Evolutionary conservation across 2,113 vertebrate genomes (phyloP).

Genomic region (Phylloscopus trochiloides): DNA sequence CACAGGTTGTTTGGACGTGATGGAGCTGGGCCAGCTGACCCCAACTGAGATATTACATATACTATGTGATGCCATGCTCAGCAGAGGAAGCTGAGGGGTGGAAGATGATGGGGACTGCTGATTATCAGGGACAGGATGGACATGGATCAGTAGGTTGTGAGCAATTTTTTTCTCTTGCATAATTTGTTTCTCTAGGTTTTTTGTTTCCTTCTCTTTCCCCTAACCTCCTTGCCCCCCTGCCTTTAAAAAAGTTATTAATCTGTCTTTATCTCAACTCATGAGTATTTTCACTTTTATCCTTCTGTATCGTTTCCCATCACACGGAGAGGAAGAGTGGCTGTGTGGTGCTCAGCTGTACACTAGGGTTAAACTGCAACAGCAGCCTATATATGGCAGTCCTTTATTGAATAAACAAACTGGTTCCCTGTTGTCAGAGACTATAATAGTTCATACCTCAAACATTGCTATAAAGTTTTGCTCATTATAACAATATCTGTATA

Average conservation of each 20-base stretch:
- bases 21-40: not conserved
- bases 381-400: not conserved
- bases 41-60: rapidly evolving
- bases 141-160: rapidly evolving
- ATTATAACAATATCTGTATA: not conserved
- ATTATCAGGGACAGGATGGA: not conserved
- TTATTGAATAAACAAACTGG: not conserved
- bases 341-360: not conserved
- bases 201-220: not conserved
- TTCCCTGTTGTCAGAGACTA: not conserved
- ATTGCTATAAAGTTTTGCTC: not conserved
- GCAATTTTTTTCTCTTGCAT: not conserved
- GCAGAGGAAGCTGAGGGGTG: not conserved
- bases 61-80: not conserved
- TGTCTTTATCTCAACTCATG: not conserved
- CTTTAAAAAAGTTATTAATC: not conserved
- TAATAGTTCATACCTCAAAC: not conserved
- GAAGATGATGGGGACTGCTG: rapidly evolving
- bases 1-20: not conserved
- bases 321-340: no score
- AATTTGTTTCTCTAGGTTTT: not conserved
- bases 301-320: not conserved
- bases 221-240: rapidly evolving
- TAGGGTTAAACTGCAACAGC: not conserved
- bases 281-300: not conserved